These are phyloP conservation scores for Anser cygnoides DNA, from an alignment of 2,113 vertebrate genomes.

Conservation along the genomic window DNA sequence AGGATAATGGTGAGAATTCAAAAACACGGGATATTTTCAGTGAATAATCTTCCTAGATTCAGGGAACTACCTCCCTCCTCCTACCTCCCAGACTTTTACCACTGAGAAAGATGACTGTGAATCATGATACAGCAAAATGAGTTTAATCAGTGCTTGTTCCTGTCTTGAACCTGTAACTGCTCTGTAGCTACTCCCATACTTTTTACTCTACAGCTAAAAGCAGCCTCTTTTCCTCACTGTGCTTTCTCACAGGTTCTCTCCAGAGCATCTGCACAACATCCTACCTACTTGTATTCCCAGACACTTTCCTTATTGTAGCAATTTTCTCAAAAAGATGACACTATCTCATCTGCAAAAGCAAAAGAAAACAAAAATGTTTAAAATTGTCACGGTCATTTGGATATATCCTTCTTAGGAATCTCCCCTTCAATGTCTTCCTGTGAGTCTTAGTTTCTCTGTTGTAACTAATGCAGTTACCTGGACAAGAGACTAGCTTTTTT, in stretches of 20 bases:
- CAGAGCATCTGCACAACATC: background rate
- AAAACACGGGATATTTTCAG: background rate
- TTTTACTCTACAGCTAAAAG: background rate
- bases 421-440: background rate
- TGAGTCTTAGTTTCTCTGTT: background rate
- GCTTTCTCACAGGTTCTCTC: background rate
- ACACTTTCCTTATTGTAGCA: background rate
- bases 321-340: background rate
- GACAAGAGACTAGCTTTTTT: background rate
- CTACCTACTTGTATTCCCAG: background rate
- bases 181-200: background rate
- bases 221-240: background rate
- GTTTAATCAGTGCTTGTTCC: background rate
- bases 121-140: background rate
- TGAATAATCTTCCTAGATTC: background rate
- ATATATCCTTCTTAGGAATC: background rate
- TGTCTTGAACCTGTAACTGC: accelerated
- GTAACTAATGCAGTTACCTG: background rate
- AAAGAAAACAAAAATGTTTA: background rate
- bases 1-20: background rate
- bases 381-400: background rate
- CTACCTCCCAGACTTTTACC: background rate
- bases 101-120: background rate
- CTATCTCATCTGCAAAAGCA: background rate
- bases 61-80: background rate